Evolutionary conservation across 1,140 invertebrate genomes (phyloP), one percentile per base, ranked within the genome.

Genomic region (Drosophila funebris): DNA sequence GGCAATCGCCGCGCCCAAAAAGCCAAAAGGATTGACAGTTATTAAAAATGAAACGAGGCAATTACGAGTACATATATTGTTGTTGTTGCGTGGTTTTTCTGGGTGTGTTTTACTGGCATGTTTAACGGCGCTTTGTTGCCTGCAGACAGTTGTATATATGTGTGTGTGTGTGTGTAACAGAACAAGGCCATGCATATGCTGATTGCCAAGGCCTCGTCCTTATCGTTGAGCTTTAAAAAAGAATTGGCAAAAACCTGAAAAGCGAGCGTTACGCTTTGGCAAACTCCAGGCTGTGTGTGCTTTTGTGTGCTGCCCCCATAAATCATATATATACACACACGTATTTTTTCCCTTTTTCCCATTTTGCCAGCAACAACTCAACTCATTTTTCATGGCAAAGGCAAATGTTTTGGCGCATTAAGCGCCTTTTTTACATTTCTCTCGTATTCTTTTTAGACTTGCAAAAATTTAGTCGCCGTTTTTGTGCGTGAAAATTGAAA

Each of bases 11-110:
- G 81, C 82, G 52, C 81, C 73, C 81, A 73, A 76, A 68, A 69
- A 57, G 53, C 74, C 73, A 69, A 84, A 87, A 84, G 83, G 82
- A 87, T 85, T 85, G 81, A 87, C 81, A 82, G 83, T 85, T 85
- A 85, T 85, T 85, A 87, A 85, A 85, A 81, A 85, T 78, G 81
- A 85, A 85, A 85, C 81, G 82, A 87, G 81, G 82, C 81, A 85
- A 85, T 85, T 85, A 85, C 82, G 78, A 81, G 79, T 61, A 87
- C 77, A 78, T 85, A 73, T 74, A 61, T 58, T 73, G 37, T 54
- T 72, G 22, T 24, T 33, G 24, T 11, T 31, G 16, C 66, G 31
- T 18, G 29, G 29, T 72, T 66, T 61, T 60, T 56, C 57, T 80
- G 66, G 76, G 80, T 74, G 76, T 83, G 81, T 84, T 84, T 77